Percentiles rank a stretch among this genome's conserved stretches.
Evolutionary conservation across 2,797 vertebrate genomes (phyloP).

Genomic region (Pseudochirops corinnae): DNA sequence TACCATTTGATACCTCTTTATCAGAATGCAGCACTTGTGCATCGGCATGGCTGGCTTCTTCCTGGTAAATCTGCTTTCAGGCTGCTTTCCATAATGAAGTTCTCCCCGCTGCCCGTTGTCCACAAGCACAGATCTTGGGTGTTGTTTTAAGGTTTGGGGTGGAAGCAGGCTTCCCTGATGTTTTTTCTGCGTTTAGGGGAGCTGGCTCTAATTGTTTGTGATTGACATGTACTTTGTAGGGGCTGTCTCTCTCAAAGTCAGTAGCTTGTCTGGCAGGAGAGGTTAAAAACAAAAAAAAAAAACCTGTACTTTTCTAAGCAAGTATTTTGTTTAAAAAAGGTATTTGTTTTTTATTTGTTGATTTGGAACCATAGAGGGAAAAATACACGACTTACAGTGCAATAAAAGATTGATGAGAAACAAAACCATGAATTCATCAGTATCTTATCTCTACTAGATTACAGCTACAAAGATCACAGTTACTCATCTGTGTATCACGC

Average conservation of each 20-base stretch:
- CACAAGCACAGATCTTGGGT: slow-evolving; percentile 16
- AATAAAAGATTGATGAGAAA: slow-evolving; percentile 83
- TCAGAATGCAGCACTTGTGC: background rate
- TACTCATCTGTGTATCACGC: slow-evolving; percentile 54
- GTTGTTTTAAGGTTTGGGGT: slow-evolving; percentile 29
- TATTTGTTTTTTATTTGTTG: slow-evolving; percentile 50
- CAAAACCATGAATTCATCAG: slow-evolving; percentile 75
- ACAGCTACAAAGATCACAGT: slow-evolving; percentile 62
- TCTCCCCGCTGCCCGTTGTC: slow-evolving; percentile 35
- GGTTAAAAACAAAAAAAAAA: background rate
- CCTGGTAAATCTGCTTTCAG: background rate
- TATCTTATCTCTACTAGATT: slow-evolving; percentile 72
- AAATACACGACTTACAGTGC: slow-evolving; percentile 61
- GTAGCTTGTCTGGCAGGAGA: slow-evolving; percentile 6
- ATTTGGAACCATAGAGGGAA: slow-evolving; percentile 64
- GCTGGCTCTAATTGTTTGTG: slow-evolving; percentile 39
- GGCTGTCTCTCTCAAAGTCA: background rate
- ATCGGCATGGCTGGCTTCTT: background rate
- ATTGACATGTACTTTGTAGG: background rate
- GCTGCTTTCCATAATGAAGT: background rate
- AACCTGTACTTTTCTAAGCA: background rate
- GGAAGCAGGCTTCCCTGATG: slow-evolving; percentile 39
- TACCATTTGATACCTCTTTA: background rate
- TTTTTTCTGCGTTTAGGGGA: slow-evolving; percentile 16
- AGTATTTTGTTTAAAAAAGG: slow-evolving; percentile 53